phyloP scores from a whole-genome alignment of 1,140 invertebrate species.

The Neotoxoptera formosana region DNA sequence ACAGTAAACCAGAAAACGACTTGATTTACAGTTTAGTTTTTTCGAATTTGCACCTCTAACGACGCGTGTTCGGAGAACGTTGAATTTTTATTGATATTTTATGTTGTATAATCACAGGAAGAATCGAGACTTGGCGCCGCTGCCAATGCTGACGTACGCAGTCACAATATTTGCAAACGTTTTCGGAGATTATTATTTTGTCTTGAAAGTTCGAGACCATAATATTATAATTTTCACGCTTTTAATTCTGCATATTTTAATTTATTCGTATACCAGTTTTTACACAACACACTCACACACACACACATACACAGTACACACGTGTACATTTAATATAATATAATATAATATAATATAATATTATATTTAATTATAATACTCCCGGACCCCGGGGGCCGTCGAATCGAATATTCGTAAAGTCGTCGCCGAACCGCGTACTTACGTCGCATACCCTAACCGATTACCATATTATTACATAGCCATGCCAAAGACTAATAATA shows the following conservation, averaged over 20 bases:
- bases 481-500: background rate
- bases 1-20: background rate
- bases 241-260: background rate
- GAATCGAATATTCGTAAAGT: slow-evolving; percentile 2
- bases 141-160: background rate
- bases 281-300: no score
- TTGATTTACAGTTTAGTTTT: background rate
- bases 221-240: background rate
- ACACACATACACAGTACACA: no score
- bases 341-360: no score
- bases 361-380: background rate
- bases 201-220: no score
- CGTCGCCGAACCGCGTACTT: background rate
- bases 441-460: background rate
- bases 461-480: background rate
- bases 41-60: background rate
- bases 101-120: background rate
- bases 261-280: no score
- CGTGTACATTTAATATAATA: no score
- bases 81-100: background rate
- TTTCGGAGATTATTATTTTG: background rate
- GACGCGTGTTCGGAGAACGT: background rate
- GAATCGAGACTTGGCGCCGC: background rate
- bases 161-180: background rate
- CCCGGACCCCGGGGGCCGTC: no score